phyloP scores from a whole-genome alignment of 2,888 invertebrate genomes.

The Acrobasis consociella region DNA sequence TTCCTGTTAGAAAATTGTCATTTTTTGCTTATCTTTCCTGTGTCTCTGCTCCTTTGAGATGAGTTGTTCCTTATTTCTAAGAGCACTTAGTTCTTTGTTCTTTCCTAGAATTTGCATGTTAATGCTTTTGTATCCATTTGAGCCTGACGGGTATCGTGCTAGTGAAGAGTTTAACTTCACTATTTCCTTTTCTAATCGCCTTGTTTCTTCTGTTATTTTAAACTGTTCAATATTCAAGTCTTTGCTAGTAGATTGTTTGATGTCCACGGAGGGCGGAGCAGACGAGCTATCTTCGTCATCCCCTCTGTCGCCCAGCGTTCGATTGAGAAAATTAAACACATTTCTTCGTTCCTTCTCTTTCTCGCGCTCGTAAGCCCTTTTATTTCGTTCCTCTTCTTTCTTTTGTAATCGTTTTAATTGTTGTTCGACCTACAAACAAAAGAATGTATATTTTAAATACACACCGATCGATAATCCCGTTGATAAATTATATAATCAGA shows the following conservation, averaged over 20 bases:
- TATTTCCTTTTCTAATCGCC: constrained; percentile 86
- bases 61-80: constrained; percentile 84
- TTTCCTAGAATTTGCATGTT: constrained; percentile 83
- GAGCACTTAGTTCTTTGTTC: constrained; percentile 82
- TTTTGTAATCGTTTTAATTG: constrained; percentile 85
- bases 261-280: constrained; percentile 45
- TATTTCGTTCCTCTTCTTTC: constrained; percentile 84
- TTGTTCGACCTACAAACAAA: constrained; percentile 80
- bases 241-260: constrained; percentile 83
- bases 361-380: constrained; percentile 85
- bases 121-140: constrained; percentile 84
- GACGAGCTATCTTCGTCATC: constrained; percentile 37
- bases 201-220: constrained; percentile 87
- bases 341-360: constrained; percentile 84
- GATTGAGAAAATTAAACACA: constrained; percentile 91
- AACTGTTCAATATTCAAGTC: constrained; percentile 89
- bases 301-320: constrained; percentile 75
- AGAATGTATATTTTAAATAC: not conserved
- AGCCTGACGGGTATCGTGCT: constrained; percentile 82
- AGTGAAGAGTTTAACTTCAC: constrained; percentile 85
- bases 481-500: constrained; percentile 7
- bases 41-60: constrained; percentile 87
- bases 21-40: constrained; percentile 88
- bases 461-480: not conserved
- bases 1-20: constrained; percentile 86